Evolutionary conservation across 2,888 invertebrate species (phyloP), one percentile per base, ranked within the genome.

Genomic region (Pycnomerus fuliginosus): DNA sequence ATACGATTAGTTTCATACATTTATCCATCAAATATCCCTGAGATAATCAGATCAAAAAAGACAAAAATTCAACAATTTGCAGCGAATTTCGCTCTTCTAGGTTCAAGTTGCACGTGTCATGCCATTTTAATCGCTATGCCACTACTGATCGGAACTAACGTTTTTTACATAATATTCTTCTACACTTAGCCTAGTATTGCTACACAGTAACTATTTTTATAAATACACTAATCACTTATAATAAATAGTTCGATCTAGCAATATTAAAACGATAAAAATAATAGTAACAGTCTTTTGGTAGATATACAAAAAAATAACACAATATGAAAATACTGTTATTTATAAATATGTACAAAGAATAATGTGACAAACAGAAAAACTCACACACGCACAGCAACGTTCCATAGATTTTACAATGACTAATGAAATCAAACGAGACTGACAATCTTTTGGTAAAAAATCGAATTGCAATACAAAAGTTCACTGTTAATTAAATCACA

Each of bases 241-340:
- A 53, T 53, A 54, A 47, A 43, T 50, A 51, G 39, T 39, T 48
- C 40, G 8, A 30, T 42, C 33, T 41, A 45, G 13, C 25, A 34
- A 42, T 35, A 33, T 23, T 41, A 31, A 30, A 34, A 33, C 31
- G 29, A 40, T 20, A 53, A 53, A 60, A 58, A 57, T 52, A 57
- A 61, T 64, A 63, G 63, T 68, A 67, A 69, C 69, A 70, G 70
- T 70, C 70, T 70, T 70, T 70, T 67, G 56, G 63, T 61, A 64
- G 61, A 64, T 67, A 67, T 68, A 66, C 66, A 67, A 62, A 64
- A 64, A 58, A 57, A 56, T 58, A 59, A 56, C 56, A 61, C 58
- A 55, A 48, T 39, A 35, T 29, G 8, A 20, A 20, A 20, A 7
- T 8, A 23, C 27, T 8, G 23, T 42, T 48, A 51, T 30, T 24